These are phyloP conservation scores for Andrena dorsata DNA, from an alignment of 2,888 invertebrate species.

Conservation along the genomic window DNA sequence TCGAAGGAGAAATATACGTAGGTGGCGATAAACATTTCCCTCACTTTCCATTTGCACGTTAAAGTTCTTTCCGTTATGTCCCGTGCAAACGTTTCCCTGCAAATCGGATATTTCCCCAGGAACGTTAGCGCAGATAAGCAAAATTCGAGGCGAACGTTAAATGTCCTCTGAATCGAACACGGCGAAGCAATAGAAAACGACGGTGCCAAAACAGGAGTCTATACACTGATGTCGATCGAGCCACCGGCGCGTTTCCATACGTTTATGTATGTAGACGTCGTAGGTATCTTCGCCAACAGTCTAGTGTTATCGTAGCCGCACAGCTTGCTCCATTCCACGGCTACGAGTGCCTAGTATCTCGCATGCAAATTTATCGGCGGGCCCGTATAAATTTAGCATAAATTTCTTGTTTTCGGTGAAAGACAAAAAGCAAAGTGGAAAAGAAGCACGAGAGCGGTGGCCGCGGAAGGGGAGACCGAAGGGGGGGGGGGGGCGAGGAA, in stretches of 20 bases:
- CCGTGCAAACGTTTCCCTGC: not conserved
- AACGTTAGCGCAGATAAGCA: conserved; percentile 24
- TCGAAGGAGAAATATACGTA: not conserved
- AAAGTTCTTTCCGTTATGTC: not conserved
- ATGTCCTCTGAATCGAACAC: conserved; percentile 50
- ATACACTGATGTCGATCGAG: conserved; percentile 50
- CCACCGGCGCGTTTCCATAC: conserved; percentile 39
- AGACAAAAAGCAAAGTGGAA: conserved; percentile 47
- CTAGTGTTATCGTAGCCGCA: conserved; percentile 74
- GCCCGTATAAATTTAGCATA: conserved; percentile 78
- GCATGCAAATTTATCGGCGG: conserved; percentile 76
- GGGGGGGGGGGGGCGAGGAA: not conserved
- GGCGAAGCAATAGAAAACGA: conserved; percentile 46
- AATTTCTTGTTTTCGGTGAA: conserved; percentile 78
- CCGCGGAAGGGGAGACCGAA: not conserved
- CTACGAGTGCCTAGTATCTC: conserved; percentile 75
- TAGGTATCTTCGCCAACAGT: conserved; percentile 62
- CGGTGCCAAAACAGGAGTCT: conserved; percentile 62
- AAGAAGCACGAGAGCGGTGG: conserved; percentile 12
- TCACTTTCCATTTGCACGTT: not conserved
- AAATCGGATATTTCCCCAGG: not conserved
- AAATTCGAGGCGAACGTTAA: conserved; percentile 39
- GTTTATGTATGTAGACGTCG: conserved; percentile 54
- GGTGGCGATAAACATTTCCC: not conserved
- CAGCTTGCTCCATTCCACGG: conserved; percentile 77